phyloP scores from a whole-genome alignment of 2,113 vertebrate species.

The Setophaga coronata region DNA sequence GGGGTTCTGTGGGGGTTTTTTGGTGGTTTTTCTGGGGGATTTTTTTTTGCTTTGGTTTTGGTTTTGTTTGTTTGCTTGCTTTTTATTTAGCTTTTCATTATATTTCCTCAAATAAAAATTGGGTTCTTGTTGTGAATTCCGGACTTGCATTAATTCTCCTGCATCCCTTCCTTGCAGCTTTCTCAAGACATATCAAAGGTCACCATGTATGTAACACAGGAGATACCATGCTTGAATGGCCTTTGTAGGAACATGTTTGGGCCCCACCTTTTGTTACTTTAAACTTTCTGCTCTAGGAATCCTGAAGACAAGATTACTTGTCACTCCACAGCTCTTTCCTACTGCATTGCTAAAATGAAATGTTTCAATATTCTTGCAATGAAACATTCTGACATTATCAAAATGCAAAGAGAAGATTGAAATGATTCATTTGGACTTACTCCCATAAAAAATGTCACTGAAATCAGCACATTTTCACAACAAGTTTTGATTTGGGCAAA shows the following conservation, averaged over 20 bases:
- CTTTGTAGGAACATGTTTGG: neutral
- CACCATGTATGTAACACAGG: neutral
- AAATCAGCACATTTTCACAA: conserved; percentile 53
- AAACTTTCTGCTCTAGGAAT: neutral
- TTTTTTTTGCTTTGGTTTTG: neutral
- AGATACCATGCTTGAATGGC: neutral
- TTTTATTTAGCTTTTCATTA: neutral
- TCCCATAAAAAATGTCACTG: conserved; percentile 53
- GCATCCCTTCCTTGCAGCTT: neutral
- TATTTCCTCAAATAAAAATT: neutral
- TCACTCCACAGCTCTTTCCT: neutral
- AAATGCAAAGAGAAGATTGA: conserved; percentile 37
- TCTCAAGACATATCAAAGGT: neutral
- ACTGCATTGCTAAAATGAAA: conserved; percentile 6
- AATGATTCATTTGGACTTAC: conserved; percentile 55
- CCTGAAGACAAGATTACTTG: neutral
- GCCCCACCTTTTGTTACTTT: neutral
- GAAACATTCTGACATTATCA: conserved; percentile 58
- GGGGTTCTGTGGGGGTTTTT: too few relatives aligned
- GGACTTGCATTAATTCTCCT: neutral
- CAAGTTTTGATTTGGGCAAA: conserved; percentile 20
- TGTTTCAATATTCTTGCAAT: conserved; percentile 49
- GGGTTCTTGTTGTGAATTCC: neutral
- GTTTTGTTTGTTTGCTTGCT: too few relatives aligned
- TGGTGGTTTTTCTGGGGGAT: accelerated